phyloP scores from a whole-genome alignment of 23 tunicate genomes.

The Phallusia fumigata region DNA sequence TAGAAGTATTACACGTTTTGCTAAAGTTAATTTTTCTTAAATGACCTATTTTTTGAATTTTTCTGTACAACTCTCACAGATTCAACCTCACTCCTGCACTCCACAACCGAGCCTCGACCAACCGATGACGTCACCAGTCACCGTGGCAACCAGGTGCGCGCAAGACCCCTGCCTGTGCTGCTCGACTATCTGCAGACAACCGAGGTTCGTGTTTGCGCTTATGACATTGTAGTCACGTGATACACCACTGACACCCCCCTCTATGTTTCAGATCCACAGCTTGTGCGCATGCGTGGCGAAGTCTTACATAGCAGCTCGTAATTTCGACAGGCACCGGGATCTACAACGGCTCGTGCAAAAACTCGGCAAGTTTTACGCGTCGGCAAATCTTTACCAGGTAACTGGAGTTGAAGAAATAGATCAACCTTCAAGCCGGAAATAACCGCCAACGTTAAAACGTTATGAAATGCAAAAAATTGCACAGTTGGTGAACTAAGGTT shows the following conservation, averaged over 20 bases:
- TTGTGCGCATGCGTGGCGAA: slow-evolving; percentile 17
- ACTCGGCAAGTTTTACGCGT: slow-evolving; percentile 27
- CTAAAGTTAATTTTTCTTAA: no score
- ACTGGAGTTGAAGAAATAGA: no score
- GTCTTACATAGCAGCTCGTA: slow-evolving; percentile 25
- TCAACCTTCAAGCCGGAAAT: no score
- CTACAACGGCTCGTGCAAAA: slow-evolving; percentile 39
- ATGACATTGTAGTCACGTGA: neutral
- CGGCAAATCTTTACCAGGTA: slow-evolving; percentile 51
- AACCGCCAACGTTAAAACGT: no score
- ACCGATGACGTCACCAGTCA: neutral
- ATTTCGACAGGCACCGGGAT: slow-evolving; percentile 13
- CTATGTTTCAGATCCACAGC: slow-evolving; percentile 28
- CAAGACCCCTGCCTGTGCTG: neutral
- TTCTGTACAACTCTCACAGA: neutral
- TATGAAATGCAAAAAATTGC: no score
- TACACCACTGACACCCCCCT: neutral
- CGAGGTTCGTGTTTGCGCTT: neutral
- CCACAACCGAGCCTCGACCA: neutral
- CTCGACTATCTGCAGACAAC: neutral
- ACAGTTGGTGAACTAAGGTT: no score
- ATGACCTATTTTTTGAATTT: no score
- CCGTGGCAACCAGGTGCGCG: neutral
- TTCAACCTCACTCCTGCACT: neutral
- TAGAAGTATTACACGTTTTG: no score